phyloP scores from a whole-genome alignment of 2,113 vertebrate genomes.

The Thamnophis sirtalis region DNA sequence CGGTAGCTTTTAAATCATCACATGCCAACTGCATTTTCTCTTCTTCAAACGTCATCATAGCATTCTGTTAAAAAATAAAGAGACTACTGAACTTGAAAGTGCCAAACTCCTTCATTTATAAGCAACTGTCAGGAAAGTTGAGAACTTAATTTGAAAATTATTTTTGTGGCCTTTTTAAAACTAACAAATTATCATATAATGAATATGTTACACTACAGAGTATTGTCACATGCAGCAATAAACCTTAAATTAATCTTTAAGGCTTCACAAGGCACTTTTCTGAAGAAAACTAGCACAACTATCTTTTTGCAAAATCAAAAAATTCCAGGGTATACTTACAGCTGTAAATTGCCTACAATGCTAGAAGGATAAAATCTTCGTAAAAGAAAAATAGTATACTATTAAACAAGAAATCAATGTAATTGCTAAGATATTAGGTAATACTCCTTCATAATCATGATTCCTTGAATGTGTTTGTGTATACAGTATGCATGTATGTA shows the following conservation, averaged over 20 bases:
- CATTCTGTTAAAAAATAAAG: slow-evolving; percentile 76
- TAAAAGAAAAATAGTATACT: not conserved
- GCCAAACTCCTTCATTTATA: not conserved
- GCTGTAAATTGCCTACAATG: not conserved
- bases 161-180: not conserved
- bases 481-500: too few species aligned
- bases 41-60: slow-evolving; percentile 99
- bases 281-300: not conserved
- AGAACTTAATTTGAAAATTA: not conserved
- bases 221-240: not conserved
- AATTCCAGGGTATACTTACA: not conserved
- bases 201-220: not conserved
- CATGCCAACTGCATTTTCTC: slow-evolving; percentile 98
- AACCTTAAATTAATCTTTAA: not conserved
- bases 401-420: not conserved
- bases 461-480: not conserved
- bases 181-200: not conserved
- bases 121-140: not conserved
- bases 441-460: not conserved
- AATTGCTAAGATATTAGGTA: not conserved
- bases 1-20: slow-evolving; percentile 92
- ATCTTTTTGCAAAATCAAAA: not conserved
- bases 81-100: slow-evolving; percentile 4
- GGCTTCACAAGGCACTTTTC: not conserved
- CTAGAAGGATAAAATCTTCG: not conserved